Evolutionary conservation across 1,140 invertebrate species (phyloP).

Genomic region (Drosophila repleta): DNA sequence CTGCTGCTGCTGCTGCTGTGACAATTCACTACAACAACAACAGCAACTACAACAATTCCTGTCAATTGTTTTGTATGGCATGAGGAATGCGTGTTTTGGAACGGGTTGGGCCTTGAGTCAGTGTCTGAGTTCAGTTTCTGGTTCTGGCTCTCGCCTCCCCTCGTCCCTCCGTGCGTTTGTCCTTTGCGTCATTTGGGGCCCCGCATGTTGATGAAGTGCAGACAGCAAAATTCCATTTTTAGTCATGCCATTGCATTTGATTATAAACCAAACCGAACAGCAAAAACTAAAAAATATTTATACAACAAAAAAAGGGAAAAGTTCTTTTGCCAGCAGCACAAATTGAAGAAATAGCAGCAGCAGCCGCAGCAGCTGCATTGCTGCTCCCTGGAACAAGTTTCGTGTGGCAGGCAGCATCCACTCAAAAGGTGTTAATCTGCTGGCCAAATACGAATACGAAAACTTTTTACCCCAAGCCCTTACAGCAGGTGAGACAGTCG

Average conservation of each 20-base stretch:
- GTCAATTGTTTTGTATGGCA: slow-evolving; percentile 82
- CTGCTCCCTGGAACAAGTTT: slow-evolving; percentile 42
- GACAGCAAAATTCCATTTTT: slow-evolving; percentile 79
- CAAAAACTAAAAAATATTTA: slow-evolving; percentile 4
- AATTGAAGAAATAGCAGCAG: slow-evolving; percentile 10
- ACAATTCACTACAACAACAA: slow-evolving; percentile 57
- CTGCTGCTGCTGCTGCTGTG: slow-evolving; percentile 32
- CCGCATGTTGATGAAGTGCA: slow-evolving; percentile 73
- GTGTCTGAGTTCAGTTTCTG: slow-evolving; percentile 5
- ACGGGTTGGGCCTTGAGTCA: slow-evolving; percentile 46
- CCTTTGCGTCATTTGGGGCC: slow-evolving; percentile 40
- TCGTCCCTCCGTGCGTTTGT: slow-evolving; percentile 4
- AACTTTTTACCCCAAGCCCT: slow-evolving; percentile 10
- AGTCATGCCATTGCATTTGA: slow-evolving; percentile 80
- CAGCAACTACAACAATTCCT: slow-evolving; percentile 65
- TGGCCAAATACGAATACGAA: slow-evolving; percentile 57
- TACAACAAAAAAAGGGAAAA: slow-evolving; percentile 18
- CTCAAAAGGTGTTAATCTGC: slow-evolving; percentile 69
- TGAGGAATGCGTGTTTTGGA: slow-evolving; percentile 76
- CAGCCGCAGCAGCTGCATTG: not conserved
- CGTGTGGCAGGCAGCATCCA: slow-evolving; percentile 41
- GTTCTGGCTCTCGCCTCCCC: not conserved
- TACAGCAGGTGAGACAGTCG: slow-evolving; percentile 14
- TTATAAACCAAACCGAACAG: slow-evolving; percentile 52
- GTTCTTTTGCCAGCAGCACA: slow-evolving; percentile 16